Conservation (phyloP, 2,888 invertebrate species). For the Leistus spinibarbis region DNA sequence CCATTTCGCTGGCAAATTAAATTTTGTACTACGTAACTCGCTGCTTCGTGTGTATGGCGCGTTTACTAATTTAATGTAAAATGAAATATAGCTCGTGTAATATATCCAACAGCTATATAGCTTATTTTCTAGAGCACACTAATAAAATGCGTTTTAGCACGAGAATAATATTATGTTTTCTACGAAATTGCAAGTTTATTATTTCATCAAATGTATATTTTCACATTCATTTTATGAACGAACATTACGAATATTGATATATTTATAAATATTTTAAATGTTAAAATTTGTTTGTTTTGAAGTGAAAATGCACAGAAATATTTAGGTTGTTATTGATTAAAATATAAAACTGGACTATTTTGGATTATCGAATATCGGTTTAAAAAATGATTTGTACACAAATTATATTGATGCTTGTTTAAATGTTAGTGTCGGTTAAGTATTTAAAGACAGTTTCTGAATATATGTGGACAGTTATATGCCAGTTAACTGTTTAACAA, state of each 20-base stretch:
- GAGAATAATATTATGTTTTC: background rate
- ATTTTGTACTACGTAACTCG: conserved; percentile 1
- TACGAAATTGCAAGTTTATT: background rate
- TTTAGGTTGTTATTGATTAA: too few species aligned
- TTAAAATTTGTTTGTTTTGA: too few species aligned
- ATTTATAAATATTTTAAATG: too few species aligned
- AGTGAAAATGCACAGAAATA: too few species aligned
- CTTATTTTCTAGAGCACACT: background rate
- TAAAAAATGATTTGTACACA: too few species aligned
- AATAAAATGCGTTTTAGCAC: background rate
- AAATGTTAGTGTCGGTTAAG: background rate
- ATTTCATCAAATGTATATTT: background rate
- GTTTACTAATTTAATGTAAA: conserved; percentile 5
- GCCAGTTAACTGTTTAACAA: background rate
- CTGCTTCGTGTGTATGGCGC: background rate
- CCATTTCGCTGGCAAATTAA: background rate
- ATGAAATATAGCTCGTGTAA: background rate
- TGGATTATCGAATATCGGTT: too few species aligned
- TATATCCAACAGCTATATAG: background rate
- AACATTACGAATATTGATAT: background rate
- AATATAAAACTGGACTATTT: too few species aligned
- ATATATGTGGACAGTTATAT: background rate
- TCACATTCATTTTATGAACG: background rate
- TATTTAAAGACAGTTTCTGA: background rate
- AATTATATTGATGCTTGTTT: too few species aligned